Evolutionary conservation across 2,113 vertebrate species (phyloP).

Genomic region (Amphiprion percula): DNA sequence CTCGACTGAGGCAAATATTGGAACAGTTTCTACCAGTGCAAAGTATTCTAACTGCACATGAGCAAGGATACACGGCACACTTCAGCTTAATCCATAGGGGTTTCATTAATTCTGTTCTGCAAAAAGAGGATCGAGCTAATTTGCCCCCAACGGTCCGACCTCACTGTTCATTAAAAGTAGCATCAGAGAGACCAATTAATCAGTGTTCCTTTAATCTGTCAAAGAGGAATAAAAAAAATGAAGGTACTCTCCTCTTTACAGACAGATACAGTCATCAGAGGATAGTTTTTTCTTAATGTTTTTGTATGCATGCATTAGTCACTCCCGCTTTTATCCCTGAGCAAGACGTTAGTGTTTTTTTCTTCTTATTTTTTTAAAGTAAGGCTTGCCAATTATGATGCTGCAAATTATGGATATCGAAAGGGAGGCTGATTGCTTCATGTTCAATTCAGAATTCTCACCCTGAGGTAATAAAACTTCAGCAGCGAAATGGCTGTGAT

Average conservation of each 20-base stretch:
- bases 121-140: slow-evolving; percentile 82
- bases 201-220: slow-evolving; percentile 80
- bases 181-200: slow-evolving; percentile 85
- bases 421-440: slow-evolving; percentile 15
- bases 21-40: slow-evolving; percentile 20
- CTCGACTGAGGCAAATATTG: slow-evolving; percentile 56
- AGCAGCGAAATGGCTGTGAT: not conserved
- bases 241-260: slow-evolving; percentile 57
- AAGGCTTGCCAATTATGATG: slow-evolving; percentile 36
- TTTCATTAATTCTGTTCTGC: slow-evolving; percentile 80
- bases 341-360: not conserved
- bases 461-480: not conserved
- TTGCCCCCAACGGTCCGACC: slow-evolving; percentile 79
- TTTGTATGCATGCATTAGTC: slow-evolving; percentile 25
- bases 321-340: slow-evolving; percentile 36
- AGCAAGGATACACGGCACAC: slow-evolving; percentile 59
- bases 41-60: slow-evolving; percentile 29
- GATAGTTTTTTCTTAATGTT: slow-evolving; percentile 36
- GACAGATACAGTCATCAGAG: slow-evolving; percentile 67
- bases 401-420: slow-evolving; percentile 25
- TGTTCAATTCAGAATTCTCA: slow-evolving; percentile 2
- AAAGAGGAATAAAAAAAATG: slow-evolving; percentile 57
- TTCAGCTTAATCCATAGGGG: slow-evolving; percentile 65
- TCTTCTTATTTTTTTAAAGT: not conserved
- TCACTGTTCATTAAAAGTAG: slow-evolving; percentile 83